Percentiles rank a stretch among this genome's conserved stretches.
Evolutionary conservation across 2,113 vertebrate species (phyloP).

Genomic region (Ctenomys sociabilis): DNA sequence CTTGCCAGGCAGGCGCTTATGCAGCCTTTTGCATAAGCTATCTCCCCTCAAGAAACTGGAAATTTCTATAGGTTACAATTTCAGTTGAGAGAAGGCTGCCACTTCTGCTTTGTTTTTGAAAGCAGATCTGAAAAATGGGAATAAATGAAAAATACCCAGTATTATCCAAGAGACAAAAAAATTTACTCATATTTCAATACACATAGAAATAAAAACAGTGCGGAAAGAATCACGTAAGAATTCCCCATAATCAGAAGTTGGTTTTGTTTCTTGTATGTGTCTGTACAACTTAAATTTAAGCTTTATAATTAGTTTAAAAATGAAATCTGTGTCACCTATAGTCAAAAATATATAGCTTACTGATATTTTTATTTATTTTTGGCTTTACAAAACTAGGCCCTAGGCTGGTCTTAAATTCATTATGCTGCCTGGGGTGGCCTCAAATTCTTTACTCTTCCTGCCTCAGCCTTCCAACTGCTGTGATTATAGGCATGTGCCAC

Average conservation of each 20-base stretch:
- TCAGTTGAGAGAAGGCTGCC: not conserved
- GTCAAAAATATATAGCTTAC: not conserved
- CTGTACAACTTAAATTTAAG: constrained; percentile 55
- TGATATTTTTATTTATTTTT: not conserved
- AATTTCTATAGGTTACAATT: constrained; percentile 45
- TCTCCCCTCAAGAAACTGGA: not conserved
- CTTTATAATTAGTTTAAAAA: constrained; percentile 45
- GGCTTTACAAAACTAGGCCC: not conserved
- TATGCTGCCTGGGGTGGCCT: not conserved
- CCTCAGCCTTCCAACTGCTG: not conserved
- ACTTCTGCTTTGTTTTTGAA: constrained; percentile 41
- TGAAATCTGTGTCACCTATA: constrained; percentile 13
- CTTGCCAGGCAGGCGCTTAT: too few relatives aligned
- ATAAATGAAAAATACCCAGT: constrained; percentile 52
- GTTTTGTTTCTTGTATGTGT: not conserved
- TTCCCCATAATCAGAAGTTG: not conserved
- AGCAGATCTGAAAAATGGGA: not conserved
- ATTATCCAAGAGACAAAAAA: constrained; percentile 37
- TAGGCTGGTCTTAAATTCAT: not conserved
- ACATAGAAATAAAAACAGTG: constrained; percentile 51
- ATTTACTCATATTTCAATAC: constrained; percentile 28
- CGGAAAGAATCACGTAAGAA: constrained; percentile 44
- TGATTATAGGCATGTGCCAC: not conserved
- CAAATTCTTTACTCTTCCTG: not conserved
- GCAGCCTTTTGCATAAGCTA: too few relatives aligned